Percentiles rank a stretch among this genome's conserved stretches.
These are phyloP conservation scores for Drosophila orena DNA, from an alignment of 1,140 invertebrate genomes.

Conservation along the genomic window DNA sequence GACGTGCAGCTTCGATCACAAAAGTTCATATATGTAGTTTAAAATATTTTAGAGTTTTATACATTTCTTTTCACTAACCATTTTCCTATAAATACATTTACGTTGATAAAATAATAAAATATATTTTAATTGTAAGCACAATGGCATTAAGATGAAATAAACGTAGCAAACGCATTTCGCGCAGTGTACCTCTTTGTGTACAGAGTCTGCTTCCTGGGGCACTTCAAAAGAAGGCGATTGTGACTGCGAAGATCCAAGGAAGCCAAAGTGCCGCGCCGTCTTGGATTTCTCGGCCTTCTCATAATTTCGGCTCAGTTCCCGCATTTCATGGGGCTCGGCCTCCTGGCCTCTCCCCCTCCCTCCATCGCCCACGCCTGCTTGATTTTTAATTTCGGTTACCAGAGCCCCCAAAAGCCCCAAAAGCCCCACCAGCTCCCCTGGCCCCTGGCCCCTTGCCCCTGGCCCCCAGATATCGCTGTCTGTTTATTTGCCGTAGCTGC, in stretches of 20 bases:
- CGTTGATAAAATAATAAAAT: no score
- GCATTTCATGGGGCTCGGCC: conserved; percentile 20
- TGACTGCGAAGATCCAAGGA: conserved; percentile 35
- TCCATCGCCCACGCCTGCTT: conserved; percentile 56
- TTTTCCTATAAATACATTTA: no score
- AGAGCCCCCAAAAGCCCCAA: not conserved
- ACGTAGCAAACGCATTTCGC: not conserved
- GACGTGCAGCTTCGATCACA: no score
- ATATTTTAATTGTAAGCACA: no score
- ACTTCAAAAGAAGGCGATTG: conserved; percentile 68
- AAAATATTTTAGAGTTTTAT: no score
- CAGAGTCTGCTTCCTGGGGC: conserved; percentile 42
- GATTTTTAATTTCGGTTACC: conserved; percentile 75
- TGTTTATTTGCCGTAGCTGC: conserved; percentile 76
- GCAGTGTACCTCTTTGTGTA: conserved; percentile 12
- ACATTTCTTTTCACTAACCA: no score
- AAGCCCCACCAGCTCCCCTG: not conserved
- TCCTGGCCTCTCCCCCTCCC: not conserved
- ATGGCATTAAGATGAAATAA: no score
- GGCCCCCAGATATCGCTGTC: conserved; percentile 43
- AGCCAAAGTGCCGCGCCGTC: conserved; percentile 36
- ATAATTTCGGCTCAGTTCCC: conserved; percentile 64
- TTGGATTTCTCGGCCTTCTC: conserved; percentile 68
- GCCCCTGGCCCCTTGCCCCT: no score
- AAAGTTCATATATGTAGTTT: no score